A percentile compares a stretch with the other conserved stretches of the same genome.
These are phyloP conservation scores for Notothenia rossii DNA, from an alignment of 2,113 vertebrate genomes.

Conservation along the genomic window DNA sequence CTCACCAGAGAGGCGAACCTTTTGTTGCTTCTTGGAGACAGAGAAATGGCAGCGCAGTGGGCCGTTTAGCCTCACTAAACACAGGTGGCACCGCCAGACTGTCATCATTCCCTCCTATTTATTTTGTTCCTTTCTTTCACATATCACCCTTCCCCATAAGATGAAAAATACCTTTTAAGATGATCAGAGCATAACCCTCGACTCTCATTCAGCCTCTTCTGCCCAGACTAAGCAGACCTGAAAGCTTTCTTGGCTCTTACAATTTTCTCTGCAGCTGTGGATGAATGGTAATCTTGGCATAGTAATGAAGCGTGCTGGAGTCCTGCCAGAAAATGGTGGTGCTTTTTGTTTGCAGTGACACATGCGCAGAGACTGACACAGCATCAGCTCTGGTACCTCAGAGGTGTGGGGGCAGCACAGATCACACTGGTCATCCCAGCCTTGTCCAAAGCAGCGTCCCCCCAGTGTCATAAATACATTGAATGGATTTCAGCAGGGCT, in stretches of 20 bases:
- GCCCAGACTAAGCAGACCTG: conserved; percentile 31
- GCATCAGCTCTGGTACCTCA: not conserved
- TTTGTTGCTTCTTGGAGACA: conserved; percentile 12
- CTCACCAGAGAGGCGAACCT: not conserved
- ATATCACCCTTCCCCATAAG: conserved; percentile 12
- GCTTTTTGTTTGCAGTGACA: conserved; percentile 5
- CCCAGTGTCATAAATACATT: conserved; percentile 30
- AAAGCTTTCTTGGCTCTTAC: conserved; percentile 71
- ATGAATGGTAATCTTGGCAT: conserved; percentile 59
- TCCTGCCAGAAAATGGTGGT: conserved; percentile 19
- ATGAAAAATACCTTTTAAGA: conserved; percentile 43
- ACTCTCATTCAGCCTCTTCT: conserved; percentile 13
- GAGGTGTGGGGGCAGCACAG: conserved; percentile 6
- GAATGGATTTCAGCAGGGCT: conserved; percentile 39
- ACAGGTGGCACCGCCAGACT: not conserved
- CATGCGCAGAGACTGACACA: not conserved
- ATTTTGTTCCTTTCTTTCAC: not conserved
- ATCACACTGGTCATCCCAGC: conserved; percentile 2
- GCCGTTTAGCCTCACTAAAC: conserved; percentile 5
- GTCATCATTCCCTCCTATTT: conserved; percentile 1
- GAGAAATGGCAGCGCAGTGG: not conserved
- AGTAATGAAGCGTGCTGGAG: conserved; percentile 42
- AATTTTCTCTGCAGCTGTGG: conserved; percentile 39
- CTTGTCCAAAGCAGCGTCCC: not conserved
- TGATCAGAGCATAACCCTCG: conserved; percentile 31